A percentile compares a stretch with the other conserved stretches of the same genome.
Conservation (phyloP, 1,140 invertebrate genomes). For the Neodiprion virginianus region DNA sequence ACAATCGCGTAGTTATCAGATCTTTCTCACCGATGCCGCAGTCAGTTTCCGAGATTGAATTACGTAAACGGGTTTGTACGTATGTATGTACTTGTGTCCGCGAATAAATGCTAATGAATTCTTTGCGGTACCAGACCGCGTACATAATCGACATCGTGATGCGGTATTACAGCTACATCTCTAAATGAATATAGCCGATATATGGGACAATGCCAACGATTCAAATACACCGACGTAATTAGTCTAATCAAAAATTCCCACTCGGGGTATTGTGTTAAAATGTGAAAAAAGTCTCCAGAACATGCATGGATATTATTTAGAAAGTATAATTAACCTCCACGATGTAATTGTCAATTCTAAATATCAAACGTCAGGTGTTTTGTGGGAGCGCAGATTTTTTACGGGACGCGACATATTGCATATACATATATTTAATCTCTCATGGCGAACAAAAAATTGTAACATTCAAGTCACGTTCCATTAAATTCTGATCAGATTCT, state of each 20-base stretch:
- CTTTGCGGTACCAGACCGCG: not conserved
- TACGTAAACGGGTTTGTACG: not conserved
- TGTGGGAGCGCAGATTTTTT: too few species aligned
- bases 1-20: not conserved
- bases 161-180: not conserved
- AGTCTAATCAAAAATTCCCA: not conserved
- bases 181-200: not conserved
- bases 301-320: too few species aligned
- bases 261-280: not conserved
- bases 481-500: too few species aligned
- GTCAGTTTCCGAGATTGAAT: not conserved
- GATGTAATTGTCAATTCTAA: too few species aligned
- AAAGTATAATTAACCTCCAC: too few species aligned
- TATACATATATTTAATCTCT: too few species aligned
- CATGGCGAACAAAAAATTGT: too few species aligned
- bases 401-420: too few species aligned
- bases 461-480: too few species aligned
- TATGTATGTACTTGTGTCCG: not conserved
- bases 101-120: constrained; percentile 5
- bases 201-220: not conserved
- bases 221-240: not conserved
- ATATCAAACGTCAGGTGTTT: too few species aligned
- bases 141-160: not conserved
- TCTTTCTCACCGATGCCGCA: constrained; percentile 1
- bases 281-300: not conserved